These are phyloP conservation scores for Mesitornis unicolor DNA, from an alignment of 2,113 vertebrate species.

Conservation along the genomic window DNA sequence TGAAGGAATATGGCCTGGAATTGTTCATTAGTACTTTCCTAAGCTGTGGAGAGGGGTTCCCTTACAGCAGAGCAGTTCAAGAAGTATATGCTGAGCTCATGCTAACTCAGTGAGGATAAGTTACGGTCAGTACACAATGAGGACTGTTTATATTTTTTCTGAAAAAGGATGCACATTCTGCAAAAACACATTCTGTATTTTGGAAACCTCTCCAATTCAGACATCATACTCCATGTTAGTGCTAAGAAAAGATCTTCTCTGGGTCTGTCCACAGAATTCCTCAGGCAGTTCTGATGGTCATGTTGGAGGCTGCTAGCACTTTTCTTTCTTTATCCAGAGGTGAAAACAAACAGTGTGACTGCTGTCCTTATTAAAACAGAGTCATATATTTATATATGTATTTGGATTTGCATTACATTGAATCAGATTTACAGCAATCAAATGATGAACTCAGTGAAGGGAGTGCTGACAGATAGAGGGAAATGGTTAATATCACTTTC, in stretches of 20 bases:
- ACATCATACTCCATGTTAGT: fast-evolving
- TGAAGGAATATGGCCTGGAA: not conserved
- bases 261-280: not conserved
- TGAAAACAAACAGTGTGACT: not conserved
- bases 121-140: not conserved
- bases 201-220: not conserved
- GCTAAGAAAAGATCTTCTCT: not conserved
- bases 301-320: not conserved
- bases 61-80: not conserved
- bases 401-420: not conserved
- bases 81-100: not conserved
- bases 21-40: not conserved
- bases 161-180: not conserved
- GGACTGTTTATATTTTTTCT: not conserved
- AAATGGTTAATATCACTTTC: not conserved
- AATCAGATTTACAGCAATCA: not conserved
- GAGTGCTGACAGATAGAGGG: not conserved
- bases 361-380: not conserved
- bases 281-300: not conserved
- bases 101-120: not conserved
- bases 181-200: not conserved
- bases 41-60: not conserved
- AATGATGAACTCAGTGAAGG: not conserved
- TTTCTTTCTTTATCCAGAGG: not conserved
- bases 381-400: not conserved